Conservation (phyloP, 35 echinoderm and acorn worm species). For the Lytechinus pictus region DNA sequence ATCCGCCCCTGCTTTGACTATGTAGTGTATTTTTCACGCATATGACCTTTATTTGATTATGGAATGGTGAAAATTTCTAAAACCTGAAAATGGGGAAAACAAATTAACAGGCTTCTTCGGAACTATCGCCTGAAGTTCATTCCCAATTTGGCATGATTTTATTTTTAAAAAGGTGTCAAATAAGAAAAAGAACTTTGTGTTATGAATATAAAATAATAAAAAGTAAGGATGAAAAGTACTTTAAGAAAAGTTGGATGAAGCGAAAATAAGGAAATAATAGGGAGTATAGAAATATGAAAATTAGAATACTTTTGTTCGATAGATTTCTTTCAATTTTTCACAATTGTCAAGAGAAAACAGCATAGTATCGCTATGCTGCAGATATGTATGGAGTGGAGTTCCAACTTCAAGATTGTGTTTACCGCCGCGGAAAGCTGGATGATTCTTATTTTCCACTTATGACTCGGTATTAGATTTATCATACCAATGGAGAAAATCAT, state of each 20-base stretch:
- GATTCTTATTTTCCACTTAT: too few species aligned
- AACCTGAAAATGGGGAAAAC: background rate
- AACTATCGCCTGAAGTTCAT: background rate
- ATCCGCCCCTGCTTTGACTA: too few species aligned
- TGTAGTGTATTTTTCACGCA: background rate
- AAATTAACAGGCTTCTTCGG: background rate
- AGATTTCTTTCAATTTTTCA: constrained; percentile 51
- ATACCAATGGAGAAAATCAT: too few species aligned
- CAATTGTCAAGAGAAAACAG: constrained; percentile 33
- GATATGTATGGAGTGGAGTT: background rate
- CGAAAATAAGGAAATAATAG: background rate
- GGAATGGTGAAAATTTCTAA: background rate
- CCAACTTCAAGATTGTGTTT: background rate
- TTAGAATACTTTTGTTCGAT: constrained; percentile 36
- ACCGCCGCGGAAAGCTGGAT: background rate
- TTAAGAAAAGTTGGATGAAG: background rate
- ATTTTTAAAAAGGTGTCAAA: background rate
- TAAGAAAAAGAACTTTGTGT: background rate
- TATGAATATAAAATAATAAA: background rate
- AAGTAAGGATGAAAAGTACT: background rate
- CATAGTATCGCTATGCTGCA: background rate
- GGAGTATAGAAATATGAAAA: constrained; percentile 52
- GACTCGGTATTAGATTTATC: too few species aligned
- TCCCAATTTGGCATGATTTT: background rate
- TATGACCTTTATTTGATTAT: background rate